Percentiles rank a stretch among this genome's conserved stretches.
phyloP scores from a whole-genome alignment of 2,797 vertebrate species.

The Syncerus caffer region DNA sequence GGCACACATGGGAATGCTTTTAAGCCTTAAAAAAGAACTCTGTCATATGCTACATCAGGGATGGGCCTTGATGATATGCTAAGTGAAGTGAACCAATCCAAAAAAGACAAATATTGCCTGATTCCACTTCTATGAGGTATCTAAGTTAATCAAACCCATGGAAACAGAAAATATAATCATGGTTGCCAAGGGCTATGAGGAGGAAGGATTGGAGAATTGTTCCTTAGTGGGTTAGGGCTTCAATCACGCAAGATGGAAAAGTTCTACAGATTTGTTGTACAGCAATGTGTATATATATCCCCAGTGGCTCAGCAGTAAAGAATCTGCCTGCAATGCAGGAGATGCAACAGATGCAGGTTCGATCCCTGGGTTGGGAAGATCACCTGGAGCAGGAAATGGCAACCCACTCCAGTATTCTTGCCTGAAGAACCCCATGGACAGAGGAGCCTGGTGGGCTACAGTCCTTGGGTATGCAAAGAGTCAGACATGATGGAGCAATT shows the following conservation, averaged over 20 bases:
- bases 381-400: no score
- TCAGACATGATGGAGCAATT: no score
- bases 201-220: background rate
- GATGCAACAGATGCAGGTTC: no score
- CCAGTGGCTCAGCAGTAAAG: no score
- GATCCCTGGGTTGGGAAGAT: no score
- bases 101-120: background rate
- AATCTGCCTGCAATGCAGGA: no score
- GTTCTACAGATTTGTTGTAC: background rate
- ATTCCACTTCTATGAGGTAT: background rate
- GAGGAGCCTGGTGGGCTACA: no score
- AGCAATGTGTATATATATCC: no score
- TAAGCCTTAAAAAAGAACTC: background rate
- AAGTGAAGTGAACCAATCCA: background rate
- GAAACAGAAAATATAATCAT: background rate
- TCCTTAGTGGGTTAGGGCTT: background rate
- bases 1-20: background rate
- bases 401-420: no score
- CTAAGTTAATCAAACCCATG: no score
- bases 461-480: no score
- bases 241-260: background rate
- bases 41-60: background rate
- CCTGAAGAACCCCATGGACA: no score
- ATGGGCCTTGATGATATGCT: background rate
- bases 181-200: background rate